Conservation (phyloP, 2,888 invertebrate species). For the Bimastos eiseni region DNA sequence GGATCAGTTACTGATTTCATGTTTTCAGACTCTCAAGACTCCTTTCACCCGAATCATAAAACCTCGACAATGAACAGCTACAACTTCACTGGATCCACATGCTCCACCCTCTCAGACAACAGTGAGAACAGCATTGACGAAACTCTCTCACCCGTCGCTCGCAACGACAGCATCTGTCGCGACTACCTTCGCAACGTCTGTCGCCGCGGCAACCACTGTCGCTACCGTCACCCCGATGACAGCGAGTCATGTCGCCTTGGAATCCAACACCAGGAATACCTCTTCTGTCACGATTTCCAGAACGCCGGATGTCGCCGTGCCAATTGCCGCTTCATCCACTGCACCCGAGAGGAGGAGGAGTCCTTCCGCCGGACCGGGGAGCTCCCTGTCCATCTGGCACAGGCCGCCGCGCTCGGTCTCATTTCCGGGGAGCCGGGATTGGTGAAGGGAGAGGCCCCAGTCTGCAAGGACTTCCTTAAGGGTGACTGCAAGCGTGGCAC, state of each 20-base stretch:
- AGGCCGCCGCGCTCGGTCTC: conserved; percentile 56
- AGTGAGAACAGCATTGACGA: conserved; percentile 43
- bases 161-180: conserved; percentile 67
- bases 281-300: conserved; percentile 70
- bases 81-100: conserved; percentile 32
- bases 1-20: background rate
- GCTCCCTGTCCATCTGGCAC: conserved; percentile 67
- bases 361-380: conserved; percentile 74
- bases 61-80: background rate
- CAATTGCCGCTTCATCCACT: conserved; percentile 78
- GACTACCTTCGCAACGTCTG: conserved; percentile 70
- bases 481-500: conserved; percentile 67
- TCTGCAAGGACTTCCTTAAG: conserved; percentile 70
- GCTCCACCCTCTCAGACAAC: conserved; percentile 41
- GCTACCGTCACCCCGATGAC: conserved; percentile 65
- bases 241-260: conserved; percentile 58
- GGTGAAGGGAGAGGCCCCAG: conserved; percentile 57
- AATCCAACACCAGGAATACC: conserved; percentile 55
- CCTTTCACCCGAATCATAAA: no score
- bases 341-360: conserved; percentile 74
- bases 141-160: background rate
- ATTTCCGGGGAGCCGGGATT: conserved; percentile 50
- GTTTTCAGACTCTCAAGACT: no score
- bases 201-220: conserved; percentile 68
- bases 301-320: conserved; percentile 76